phyloP scores from a whole-genome alignment of 2,888 invertebrate species.

The Campaea margaritaria region DNA sequence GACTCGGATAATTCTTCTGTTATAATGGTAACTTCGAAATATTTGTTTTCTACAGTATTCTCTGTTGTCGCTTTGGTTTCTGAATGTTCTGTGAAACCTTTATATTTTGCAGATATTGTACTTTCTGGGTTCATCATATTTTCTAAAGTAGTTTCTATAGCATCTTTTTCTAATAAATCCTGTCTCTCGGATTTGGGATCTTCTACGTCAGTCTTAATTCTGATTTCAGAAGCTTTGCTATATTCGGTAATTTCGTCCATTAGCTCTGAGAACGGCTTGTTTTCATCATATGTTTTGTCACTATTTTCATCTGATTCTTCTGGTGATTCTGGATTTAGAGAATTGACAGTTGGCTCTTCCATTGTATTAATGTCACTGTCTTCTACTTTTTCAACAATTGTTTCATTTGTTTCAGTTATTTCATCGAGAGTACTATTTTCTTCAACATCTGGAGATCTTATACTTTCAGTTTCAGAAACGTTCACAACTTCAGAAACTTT shows the following conservation, averaged over 20 bases:
- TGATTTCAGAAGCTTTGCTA: slow-evolving; percentile 50
- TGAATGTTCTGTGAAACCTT: background rate
- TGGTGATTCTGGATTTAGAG: slow-evolving; percentile 9
- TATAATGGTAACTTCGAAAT: slow-evolving; percentile 64
- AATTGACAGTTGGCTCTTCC: slow-evolving; percentile 4
- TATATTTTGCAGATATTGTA: background rate
- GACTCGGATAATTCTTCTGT: slow-evolving; percentile 67
- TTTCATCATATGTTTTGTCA: slow-evolving; percentile 46
- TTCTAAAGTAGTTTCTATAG: slow-evolving; percentile 18
- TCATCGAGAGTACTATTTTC: slow-evolving; percentile 3
- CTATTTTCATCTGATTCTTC: slow-evolving; percentile 10
- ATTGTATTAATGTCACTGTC: background rate
- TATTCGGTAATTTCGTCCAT: slow-evolving; percentile 54
- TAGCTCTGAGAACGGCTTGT: slow-evolving; percentile 52
- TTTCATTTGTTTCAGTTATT: slow-evolving; percentile 1
- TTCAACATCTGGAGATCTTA: background rate
- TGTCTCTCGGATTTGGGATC: slow-evolving; percentile 23
- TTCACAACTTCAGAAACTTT: slow-evolving; percentile 1
- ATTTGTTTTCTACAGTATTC: slow-evolving; percentile 39
- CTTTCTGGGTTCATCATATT: slow-evolving; percentile 6
- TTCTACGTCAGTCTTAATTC: slow-evolving; percentile 31
- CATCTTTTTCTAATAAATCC: slow-evolving; percentile 3
- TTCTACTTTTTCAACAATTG: background rate
- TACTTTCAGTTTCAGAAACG: slow-evolving; percentile 4
- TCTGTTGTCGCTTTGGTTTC: slow-evolving; percentile 2